These are phyloP conservation scores for Tribolium castaneum DNA, from an alignment of 1,140 invertebrate genomes.

Conservation along the genomic window DNA sequence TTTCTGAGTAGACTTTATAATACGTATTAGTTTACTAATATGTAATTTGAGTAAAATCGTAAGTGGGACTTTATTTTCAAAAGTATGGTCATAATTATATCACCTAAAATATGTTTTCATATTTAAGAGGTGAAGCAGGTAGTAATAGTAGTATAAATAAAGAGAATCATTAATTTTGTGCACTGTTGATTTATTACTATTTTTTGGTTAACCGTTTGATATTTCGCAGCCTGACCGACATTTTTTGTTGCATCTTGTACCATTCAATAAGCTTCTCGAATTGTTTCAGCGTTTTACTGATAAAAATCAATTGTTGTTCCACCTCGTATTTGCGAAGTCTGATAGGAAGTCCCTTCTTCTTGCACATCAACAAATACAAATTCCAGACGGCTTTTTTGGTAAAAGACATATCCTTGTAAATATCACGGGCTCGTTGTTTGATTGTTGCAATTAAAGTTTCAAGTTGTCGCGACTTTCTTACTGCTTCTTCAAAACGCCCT, in stretches of 20 bases:
- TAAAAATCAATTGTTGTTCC: constrained; percentile 41
- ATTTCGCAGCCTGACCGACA: background rate
- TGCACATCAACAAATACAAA: background rate
- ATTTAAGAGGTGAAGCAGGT: no score
- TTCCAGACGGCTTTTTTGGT: background rate
- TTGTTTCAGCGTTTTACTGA: constrained; percentile 37
- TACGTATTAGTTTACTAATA: no score
- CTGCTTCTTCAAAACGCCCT: constrained; percentile 37
- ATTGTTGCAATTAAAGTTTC: constrained; percentile 32
- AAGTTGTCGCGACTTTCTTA: constrained; percentile 30
- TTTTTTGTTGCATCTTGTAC: background rate
- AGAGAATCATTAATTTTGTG: no score
- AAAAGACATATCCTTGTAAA: background rate
- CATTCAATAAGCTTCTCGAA: background rate
- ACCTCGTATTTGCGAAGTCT: background rate
- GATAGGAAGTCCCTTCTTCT: background rate
- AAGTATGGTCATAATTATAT: no score
- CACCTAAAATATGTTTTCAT: no score
- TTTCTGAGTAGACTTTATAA: no score
- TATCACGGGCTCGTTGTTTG: background rate
- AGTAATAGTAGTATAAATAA: no score
- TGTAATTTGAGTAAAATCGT: no score
- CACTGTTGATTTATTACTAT: background rate
- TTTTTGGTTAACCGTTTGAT: background rate
- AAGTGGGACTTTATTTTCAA: no score